Conservation (phyloP, 1,140 invertebrate genomes). For the Kradibia gibbosae region DNA sequence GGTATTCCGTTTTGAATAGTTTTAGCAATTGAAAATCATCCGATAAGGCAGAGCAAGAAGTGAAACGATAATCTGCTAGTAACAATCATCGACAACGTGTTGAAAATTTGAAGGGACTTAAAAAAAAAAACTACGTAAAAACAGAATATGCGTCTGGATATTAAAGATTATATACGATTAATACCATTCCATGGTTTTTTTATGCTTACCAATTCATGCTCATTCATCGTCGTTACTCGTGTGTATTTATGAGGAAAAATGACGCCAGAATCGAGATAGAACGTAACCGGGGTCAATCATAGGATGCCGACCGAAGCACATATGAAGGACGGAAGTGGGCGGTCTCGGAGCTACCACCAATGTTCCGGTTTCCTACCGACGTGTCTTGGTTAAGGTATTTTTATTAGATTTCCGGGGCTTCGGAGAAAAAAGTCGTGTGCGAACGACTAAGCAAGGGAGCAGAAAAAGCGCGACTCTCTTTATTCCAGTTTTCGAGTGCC, state of each 20-base stretch:
- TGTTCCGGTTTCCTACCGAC: constrained; percentile 12
- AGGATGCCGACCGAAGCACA: background rate
- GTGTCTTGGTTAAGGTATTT: constrained; percentile 25
- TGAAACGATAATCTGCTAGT: too few species aligned
- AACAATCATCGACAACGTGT: too few species aligned
- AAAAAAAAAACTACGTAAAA: too few species aligned
- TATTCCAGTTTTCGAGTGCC: background rate
- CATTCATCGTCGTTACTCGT: background rate
- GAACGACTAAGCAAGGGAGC: background rate
- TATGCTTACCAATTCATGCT: background rate
- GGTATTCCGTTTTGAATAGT: too few species aligned
- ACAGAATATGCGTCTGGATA: too few species aligned
- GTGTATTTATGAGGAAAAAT: background rate
- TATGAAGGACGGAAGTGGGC: constrained; percentile 1
- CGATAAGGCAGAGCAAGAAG: too few species aligned
- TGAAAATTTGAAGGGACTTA: too few species aligned
- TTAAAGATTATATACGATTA: too few species aligned
- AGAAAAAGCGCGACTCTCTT: too few species aligned
- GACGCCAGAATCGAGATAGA: background rate
- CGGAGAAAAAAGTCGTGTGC: background rate
- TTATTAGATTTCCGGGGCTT: constrained; percentile 23
- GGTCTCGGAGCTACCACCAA: background rate
- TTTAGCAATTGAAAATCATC: too few species aligned
- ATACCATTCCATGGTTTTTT: too few species aligned
- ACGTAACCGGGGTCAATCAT: background rate